Evolutionary conservation across 2,113 vertebrate species (phyloP), one percentile per base, ranked within the genome.

Genomic region (Axis porcinus): DNA sequence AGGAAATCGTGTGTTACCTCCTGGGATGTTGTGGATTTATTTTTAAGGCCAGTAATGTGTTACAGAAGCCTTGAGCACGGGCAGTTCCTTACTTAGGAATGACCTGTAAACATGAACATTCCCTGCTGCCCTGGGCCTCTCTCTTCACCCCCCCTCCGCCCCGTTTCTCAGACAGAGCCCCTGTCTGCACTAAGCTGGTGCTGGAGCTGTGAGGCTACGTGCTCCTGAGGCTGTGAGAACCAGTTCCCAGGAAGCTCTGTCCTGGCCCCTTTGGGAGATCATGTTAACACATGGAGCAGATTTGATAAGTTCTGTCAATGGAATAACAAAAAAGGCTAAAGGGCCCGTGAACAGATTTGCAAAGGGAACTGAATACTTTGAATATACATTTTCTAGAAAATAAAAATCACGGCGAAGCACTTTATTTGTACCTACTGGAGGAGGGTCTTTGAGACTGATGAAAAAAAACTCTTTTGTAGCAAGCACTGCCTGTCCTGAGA

Each of bases 11-110:
- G 54, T 81, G 36, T 55, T 97, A 82, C 58, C 64, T 86, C 87
- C 78, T 95, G 86, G 93, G 83, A 96, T 84, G 36, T 21, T 94
- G 62, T 57, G 54, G 33, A 50, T 98, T 97, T 97, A 97, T 98
- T 93, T 98, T 96, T 96, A 89, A 87, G 50, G 28, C 76, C 81
- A 82, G 88, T 93, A 89, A 84, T 84, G 57, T 89, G 83, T 95
- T 94, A 78, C 86, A 81, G 88, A 95, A 97, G 45, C 86, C 70
- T 50, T 6, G 67, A 89, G 92, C 84, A 88, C 60, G 52, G 43
- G 27, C 4, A 12, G 91, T 94, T 83, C 94, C 83, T 86, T 93
- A 25, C 43, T 91, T 64, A 89, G 17, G 88, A 97, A 91, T 89
- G 94, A 83, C 25, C 36, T 50, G 83, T 55, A 30, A 67, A 45